Evolutionary conservation across 2,888 invertebrate species (phyloP).

Genomic region (Meteorus colon): DNA sequence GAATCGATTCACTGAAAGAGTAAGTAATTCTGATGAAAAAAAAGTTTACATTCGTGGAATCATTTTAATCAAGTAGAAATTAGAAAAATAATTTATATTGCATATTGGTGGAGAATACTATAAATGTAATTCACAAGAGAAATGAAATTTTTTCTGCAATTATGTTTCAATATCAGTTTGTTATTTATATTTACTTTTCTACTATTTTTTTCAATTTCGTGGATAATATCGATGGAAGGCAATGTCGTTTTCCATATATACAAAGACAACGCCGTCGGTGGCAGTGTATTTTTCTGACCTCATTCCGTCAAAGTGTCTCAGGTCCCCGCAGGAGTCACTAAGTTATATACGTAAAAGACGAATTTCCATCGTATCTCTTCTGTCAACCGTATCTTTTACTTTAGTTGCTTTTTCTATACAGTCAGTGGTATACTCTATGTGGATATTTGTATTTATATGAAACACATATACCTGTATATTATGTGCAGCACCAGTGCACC

Average conservation of each 20-base stretch:
- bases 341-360: conserved; percentile 50
- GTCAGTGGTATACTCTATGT: not conserved
- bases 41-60: no score
- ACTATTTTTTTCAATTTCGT: not conserved
- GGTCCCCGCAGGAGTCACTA: conserved; percentile 14
- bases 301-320: conserved; percentile 54
- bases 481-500: not conserved
- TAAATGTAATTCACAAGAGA: no score
- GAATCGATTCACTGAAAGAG: no score
- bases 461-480: conserved; percentile 5
- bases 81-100: no score
- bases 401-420: conserved; percentile 26
- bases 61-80: no score
- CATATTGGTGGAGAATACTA: no score
- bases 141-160: no score
- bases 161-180: no score
- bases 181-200: no score
- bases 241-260: conserved; percentile 34
- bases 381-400: conserved; percentile 50
- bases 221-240: conserved; percentile 37
- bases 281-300: conserved; percentile 56
- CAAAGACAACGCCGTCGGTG: conserved; percentile 37
- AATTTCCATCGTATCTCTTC: conserved; percentile 49
- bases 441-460: not conserved
- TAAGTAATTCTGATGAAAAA: no score